phyloP scores from a whole-genome alignment of 2,888 invertebrate species.

The Cosmia trapezina region DNA sequence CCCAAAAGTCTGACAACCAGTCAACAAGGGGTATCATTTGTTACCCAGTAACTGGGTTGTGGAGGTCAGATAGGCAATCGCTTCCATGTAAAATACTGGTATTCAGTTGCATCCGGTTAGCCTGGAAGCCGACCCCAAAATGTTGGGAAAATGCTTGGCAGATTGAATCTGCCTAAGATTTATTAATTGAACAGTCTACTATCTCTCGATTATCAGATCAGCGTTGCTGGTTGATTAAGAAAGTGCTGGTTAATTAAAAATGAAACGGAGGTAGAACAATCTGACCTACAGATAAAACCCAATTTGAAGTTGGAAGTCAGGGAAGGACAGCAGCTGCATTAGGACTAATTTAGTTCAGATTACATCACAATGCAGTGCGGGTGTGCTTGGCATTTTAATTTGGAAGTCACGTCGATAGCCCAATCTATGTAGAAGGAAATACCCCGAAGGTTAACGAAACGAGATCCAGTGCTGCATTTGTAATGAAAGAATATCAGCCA shows the following conservation, averaged over 20 bases:
- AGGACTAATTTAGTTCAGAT: constrained; percentile 43
- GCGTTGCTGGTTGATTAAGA: background rate
- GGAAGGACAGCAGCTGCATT: constrained; percentile 33
- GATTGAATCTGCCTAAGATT: background rate
- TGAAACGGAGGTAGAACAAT: background rate
- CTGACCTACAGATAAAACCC: constrained; percentile 26
- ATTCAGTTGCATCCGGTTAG: no score
- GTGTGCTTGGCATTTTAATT: constrained; percentile 45
- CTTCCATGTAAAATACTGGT: no score
- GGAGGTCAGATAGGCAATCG: no score
- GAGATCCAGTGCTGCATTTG: background rate
- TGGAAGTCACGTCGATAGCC: constrained; percentile 2
- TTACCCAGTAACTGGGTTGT: no score
- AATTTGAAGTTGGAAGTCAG: constrained; percentile 32
- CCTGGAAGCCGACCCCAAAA: no score
- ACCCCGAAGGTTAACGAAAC: constrained; percentile 1
- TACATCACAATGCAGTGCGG: constrained; percentile 34
- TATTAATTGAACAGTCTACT: background rate
- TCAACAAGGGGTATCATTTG: no score
- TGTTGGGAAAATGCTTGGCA: no score
- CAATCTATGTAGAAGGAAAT: constrained; percentile 4
- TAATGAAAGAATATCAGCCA: background rate
- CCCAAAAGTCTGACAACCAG: no score
- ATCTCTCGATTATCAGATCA: background rate
- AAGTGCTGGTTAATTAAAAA: constrained; percentile 2